Conservation (phyloP, 1,140 invertebrate genomes). For the Acromyrmex charruanus region DNA sequence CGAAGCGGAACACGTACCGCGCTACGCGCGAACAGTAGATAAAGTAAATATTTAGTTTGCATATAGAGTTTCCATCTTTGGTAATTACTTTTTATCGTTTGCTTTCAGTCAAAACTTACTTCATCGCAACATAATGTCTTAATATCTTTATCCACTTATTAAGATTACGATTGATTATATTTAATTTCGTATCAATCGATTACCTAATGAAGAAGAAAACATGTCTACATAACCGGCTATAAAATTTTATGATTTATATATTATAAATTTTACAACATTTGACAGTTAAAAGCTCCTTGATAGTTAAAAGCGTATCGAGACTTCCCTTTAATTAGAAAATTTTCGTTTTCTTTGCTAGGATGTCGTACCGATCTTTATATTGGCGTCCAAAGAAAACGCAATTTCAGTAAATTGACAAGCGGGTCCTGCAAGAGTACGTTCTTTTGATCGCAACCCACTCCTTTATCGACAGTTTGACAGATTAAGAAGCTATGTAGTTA, state of each 20-base stretch:
- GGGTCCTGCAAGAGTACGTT: constrained; percentile 32
- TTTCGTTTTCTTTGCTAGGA: constrained; percentile 6
- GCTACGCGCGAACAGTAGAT: constrained; percentile 5
- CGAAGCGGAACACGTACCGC: constrained; percentile 40
- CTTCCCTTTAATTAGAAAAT: constrained; percentile 37
- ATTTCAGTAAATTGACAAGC: constrained; percentile 63
- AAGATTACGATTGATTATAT: not conserved
- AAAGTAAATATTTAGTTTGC: constrained; percentile 52
- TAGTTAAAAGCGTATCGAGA: not conserved
- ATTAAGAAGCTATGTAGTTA: constrained; percentile 57
- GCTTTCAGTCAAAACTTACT: constrained; percentile 7
- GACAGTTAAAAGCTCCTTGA: not conserved
- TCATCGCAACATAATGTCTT: not conserved
- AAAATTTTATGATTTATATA: not conserved
- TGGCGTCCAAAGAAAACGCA: constrained; percentile 51
- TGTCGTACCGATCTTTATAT: constrained; percentile 37
- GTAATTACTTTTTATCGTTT: not conserved
- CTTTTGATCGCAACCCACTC: constrained; percentile 65
- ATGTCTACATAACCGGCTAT: not conserved
- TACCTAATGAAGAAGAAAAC: not conserved
- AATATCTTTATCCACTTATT: not conserved
- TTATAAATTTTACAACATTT: not conserved
- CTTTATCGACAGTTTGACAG: constrained; percentile 62
- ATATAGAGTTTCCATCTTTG: constrained; percentile 1
- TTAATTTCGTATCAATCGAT: not conserved